These are phyloP conservation scores for Etheostoma spectabile DNA, from an alignment of 2,113 vertebrate species.

Conservation along the genomic window DNA sequence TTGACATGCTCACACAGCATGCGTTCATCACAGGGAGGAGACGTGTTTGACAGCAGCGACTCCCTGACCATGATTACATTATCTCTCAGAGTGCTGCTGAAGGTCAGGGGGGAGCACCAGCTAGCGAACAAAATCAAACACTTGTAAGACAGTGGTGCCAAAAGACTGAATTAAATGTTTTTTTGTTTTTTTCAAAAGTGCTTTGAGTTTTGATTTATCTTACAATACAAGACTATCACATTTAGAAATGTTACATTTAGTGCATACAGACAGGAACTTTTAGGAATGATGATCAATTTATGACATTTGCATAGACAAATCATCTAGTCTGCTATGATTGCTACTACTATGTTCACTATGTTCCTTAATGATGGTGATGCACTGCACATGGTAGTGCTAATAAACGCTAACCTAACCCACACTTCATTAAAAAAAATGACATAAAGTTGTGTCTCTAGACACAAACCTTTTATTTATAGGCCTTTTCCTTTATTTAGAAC, in stretches of 20 bases:
- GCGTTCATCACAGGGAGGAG: constrained; percentile 74
- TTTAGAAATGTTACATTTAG: not conserved
- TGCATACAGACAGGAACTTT: not conserved
- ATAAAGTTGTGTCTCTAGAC: not conserved
- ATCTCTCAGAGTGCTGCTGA: constrained; percentile 77
- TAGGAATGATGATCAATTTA: not conserved
- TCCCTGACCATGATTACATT: constrained; percentile 85
- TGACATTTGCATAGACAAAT: constrained; percentile 18
- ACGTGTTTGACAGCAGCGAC: constrained; percentile 79
- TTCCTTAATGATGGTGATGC: not conserved
- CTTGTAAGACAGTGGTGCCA: not conserved
- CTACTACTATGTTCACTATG: not conserved
- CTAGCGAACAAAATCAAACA: constrained; percentile 35
- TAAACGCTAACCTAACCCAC: not conserved
- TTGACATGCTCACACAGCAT: constrained; percentile 81
- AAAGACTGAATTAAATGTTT: constrained; percentile 32
- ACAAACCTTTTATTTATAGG: not conserved
- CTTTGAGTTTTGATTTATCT: not conserved
- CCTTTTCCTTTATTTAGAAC: too few relatives aligned
- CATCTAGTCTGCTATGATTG: not conserved
- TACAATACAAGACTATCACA: not conserved
- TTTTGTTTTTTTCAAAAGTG: not conserved
- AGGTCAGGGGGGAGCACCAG: constrained; percentile 73
- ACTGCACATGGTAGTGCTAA: not conserved
- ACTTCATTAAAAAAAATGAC: not conserved